These are phyloP conservation scores for Poecile montanus DNA, from an alignment of 2,797 vertebrate genomes.

Conservation along the genomic window DNA sequence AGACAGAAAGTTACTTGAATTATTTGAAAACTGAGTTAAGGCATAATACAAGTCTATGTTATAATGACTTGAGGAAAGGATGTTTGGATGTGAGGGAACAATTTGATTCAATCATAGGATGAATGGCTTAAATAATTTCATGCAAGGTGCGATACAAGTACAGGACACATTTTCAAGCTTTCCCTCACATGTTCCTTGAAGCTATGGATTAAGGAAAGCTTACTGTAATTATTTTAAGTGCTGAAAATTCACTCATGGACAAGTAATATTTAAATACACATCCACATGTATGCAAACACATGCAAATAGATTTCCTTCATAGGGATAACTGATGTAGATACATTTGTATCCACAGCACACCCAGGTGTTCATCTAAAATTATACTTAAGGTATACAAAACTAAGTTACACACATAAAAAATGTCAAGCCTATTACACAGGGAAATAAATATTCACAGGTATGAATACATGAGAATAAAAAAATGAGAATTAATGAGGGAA, in stretches of 20 bases:
- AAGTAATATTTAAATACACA: not conserved
- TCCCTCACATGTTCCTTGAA: not conserved
- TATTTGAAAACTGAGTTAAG: not conserved
- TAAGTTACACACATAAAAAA: not conserved
- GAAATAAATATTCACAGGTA: not conserved
- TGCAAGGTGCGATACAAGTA: not conserved
- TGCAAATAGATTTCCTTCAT: not conserved
- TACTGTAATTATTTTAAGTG: not conserved
- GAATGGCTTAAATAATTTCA: not conserved
- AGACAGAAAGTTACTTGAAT: not conserved
- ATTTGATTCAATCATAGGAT: not conserved
- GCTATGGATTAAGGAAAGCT: not conserved
- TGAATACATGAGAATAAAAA: not conserved
- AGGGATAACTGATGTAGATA: not conserved
- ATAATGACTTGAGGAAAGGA: not conserved
- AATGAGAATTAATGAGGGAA: not conserved
- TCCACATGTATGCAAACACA: not conserved
- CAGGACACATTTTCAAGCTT: not conserved
- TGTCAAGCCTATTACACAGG: not conserved
- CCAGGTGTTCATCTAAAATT: accelerated
- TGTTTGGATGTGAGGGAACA: not conserved
- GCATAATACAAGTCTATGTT: not conserved
- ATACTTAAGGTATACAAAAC: not conserved
- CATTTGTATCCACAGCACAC: not conserved
- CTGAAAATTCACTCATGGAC: not conserved